Percentiles rank a stretch among this genome's conserved stretches.
Conservation (phyloP, 2,888 invertebrate genomes). For the Diaphora mendica region DNA sequence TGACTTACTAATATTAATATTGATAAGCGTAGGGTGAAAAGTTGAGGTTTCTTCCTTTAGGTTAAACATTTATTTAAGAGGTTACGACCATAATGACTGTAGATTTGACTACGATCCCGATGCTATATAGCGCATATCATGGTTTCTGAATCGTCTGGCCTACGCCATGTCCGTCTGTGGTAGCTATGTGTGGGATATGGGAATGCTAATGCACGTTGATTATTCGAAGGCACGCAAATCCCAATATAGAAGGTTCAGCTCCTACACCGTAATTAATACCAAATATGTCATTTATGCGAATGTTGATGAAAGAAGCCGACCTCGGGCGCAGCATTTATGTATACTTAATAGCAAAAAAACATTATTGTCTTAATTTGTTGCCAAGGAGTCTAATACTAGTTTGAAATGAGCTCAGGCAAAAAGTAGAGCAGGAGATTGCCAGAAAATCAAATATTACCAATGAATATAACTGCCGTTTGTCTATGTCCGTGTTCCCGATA, state of each 20-base stretch:
- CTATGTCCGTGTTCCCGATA: not conserved
- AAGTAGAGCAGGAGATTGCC: not conserved
- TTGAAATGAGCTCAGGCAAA: not conserved
- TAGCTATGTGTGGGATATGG: conserved; percentile 75
- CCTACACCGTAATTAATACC: conserved; percentile 75
- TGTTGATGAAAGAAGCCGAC: conserved; percentile 36
- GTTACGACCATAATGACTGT: not conserved
- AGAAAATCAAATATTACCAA: not conserved
- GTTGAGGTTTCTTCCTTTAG: not conserved
- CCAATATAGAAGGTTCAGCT: conserved; percentile 61
- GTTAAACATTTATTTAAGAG: not conserved
- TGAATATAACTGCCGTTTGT: not conserved
- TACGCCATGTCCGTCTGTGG: conserved; percentile 59
- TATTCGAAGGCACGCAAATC: conserved; percentile 62
- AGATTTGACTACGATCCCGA: not conserved
- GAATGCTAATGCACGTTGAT: conserved; percentile 57
- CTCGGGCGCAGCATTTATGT: not conserved
- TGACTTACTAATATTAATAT: not conserved
- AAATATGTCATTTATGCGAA: conserved; percentile 53
- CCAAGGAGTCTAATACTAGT: conserved; percentile 2
- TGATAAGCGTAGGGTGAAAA: not conserved
- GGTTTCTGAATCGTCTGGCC: conserved; percentile 44
- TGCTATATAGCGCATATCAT: conserved; percentile 28
- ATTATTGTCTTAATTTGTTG: conserved; percentile 15
- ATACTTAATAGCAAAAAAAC: not conserved